Conservation (phyloP, 1,140 invertebrate species). For the Pemphigus obesinymphae region DNA sequence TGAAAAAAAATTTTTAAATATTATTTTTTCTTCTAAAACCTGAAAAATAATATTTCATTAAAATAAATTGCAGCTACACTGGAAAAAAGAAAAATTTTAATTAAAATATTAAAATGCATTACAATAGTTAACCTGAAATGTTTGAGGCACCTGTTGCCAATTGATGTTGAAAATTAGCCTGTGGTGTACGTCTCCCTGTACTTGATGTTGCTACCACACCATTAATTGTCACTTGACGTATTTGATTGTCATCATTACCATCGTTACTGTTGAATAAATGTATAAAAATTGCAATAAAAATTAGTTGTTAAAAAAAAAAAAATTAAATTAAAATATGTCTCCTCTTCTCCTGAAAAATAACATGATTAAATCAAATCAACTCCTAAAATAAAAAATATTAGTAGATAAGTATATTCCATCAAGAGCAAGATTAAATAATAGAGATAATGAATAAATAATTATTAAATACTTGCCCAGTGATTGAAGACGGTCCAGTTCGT, state of each 20-base stretch:
- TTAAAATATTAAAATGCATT: slow-evolving; percentile 13
- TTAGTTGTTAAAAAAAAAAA: slow-evolving; percentile 16
- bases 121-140: slow-evolving; percentile 35
- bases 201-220: slow-evolving; percentile 29
- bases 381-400: slow-evolving; percentile 12
- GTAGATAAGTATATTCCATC: too few relatives aligned
- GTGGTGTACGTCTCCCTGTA: slow-evolving; percentile 28
- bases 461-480: slow-evolving; percentile 20
- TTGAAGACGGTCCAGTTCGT: slow-evolving; percentile 21
- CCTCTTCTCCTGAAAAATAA: slow-evolving; percentile 27
- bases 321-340: not conserved
- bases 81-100: slow-evolving; percentile 24
- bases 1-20: slow-evolving; percentile 10
- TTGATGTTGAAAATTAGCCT: slow-evolving; percentile 37
- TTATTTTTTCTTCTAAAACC: not conserved
- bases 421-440: too few relatives aligned
- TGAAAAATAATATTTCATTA: slow-evolving; percentile 24
- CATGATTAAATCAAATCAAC: not conserved
- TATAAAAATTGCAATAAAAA: slow-evolving; percentile 22
- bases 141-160: slow-evolving; percentile 25
- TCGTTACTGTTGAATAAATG: slow-evolving; percentile 18
- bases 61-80: not conserved
- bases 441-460: not conserved
- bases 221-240: slow-evolving; percentile 33
- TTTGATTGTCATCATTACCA: slow-evolving; percentile 29